Conservation (phyloP, 2,797 vertebrate genomes). For the Bufotes viridis region DNA sequence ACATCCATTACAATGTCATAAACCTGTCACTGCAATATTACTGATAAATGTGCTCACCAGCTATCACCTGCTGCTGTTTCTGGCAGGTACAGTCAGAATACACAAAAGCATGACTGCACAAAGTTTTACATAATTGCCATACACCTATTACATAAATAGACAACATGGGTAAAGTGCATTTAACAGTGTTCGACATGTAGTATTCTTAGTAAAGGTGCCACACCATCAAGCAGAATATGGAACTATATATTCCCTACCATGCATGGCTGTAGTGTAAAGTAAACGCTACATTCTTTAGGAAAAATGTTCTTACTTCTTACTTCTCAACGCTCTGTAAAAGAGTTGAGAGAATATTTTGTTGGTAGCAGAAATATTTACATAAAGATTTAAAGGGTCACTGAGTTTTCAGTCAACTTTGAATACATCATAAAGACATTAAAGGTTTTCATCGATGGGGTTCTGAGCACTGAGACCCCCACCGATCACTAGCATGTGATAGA, state of each 20-base stretch:
- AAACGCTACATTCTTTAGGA: neutral
- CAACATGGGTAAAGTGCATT: neutral
- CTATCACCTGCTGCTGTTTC: neutral
- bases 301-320: neutral
- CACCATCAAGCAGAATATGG: neutral
- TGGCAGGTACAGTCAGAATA: neutral
- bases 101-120: neutral
- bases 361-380: neutral
- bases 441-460: too few species aligned
- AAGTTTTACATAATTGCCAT: too few species aligned
- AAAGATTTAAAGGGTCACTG: neutral
- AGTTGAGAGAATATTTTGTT: neutral
- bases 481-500: too few species aligned
- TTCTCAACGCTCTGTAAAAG: neutral
- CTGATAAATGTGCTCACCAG: neutral
- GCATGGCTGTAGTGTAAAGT: neutral
- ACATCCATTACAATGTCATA: too few species aligned
- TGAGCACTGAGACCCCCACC: too few species aligned
- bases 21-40: too few species aligned
- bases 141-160: neutral
- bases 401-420: too few species aligned
- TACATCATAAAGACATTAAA: too few species aligned
- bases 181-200: neutral
- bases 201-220: neutral
- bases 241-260: neutral